Evolutionary conservation across 2,888 invertebrate species (phyloP).

Genomic region (Eristalis intricaria): DNA sequence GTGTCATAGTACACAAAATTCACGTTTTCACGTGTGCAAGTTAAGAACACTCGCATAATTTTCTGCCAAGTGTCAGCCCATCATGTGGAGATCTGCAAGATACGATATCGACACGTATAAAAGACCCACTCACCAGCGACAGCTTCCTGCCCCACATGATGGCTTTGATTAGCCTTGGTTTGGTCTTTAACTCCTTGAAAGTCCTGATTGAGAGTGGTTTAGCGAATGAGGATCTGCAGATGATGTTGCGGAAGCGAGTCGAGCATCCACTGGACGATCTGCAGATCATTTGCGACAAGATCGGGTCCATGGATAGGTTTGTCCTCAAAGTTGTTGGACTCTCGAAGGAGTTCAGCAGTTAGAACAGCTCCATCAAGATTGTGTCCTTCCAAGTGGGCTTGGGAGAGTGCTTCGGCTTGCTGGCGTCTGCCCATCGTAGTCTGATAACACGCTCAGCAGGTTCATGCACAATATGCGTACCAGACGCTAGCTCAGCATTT

Average conservation of each 20-base stretch:
- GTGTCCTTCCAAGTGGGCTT: slow-evolving; percentile 78
- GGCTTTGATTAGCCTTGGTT: slow-evolving; percentile 85
- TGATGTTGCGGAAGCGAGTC: slow-evolving; percentile 60
- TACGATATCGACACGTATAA: slow-evolving; percentile 87
- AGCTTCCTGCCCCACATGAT: slow-evolving; percentile 87
- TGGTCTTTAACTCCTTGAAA: slow-evolving; percentile 83
- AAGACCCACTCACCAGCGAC: slow-evolving; percentile 85
- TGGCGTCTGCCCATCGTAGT: slow-evolving; percentile 80
- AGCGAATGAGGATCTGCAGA: slow-evolving; percentile 76
- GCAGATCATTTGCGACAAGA: slow-evolving; percentile 77
- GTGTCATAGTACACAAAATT: no score
- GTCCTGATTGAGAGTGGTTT: slow-evolving; percentile 83
- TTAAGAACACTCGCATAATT: no score
- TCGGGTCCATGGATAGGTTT: slow-evolving; percentile 70
- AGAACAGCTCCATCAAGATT: slow-evolving; percentile 78
- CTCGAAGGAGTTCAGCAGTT: slow-evolving; percentile 76
- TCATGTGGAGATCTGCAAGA: slow-evolving; percentile 88
- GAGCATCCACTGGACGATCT: slow-evolving; percentile 76
- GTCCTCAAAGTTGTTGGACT: slow-evolving; percentile 79
- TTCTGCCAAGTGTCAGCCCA: no score
- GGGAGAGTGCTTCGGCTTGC: slow-evolving; percentile 88
- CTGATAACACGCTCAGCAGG: no score
- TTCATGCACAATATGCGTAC: no score
- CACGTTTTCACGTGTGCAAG: no score
- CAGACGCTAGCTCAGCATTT: no score